phyloP scores from a whole-genome alignment of 2,888 invertebrate genomes.

The Ophonus ardosiacus region DNA sequence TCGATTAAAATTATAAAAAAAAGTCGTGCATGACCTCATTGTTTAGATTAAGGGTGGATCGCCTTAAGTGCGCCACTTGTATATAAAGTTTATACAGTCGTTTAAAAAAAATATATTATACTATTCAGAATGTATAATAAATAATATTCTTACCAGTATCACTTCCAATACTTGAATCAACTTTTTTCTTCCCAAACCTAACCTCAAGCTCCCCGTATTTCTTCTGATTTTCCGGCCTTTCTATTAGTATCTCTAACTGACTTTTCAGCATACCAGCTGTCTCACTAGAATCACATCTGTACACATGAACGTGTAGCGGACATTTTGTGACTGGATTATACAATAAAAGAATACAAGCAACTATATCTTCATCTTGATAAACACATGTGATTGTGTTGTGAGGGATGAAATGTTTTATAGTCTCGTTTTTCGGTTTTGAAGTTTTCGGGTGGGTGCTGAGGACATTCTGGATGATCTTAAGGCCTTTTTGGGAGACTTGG shows the following conservation, averaged over 20 bases:
- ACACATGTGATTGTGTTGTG: conserved; percentile 95
- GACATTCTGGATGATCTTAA: conserved; percentile 93
- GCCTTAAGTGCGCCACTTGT: too few relatives aligned
- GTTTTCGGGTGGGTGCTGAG: conserved; percentile 71
- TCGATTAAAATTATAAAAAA: too few relatives aligned
- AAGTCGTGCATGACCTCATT: too few relatives aligned
- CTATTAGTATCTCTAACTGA: conserved; percentile 89
- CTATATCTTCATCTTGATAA: conserved; percentile 93
- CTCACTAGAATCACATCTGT: conserved; percentile 94
- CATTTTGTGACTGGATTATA: conserved; percentile 97
- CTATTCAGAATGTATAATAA: too few relatives aligned
- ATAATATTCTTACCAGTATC: conserved; percentile 78
- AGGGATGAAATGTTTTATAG: conserved; percentile 96
- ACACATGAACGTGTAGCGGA: conserved; percentile 97
- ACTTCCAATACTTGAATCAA: conserved; percentile 87
- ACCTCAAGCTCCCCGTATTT: conserved; percentile 90
- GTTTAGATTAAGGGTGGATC: too few relatives aligned
- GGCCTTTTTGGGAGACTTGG: conserved; percentile 93
- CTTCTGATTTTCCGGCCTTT: conserved; percentile 90
- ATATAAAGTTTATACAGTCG: too few relatives aligned
- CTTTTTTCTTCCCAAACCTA: conserved; percentile 80
- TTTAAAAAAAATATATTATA: too few relatives aligned
- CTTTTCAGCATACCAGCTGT: conserved; percentile 92
- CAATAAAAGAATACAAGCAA: conserved; percentile 93
- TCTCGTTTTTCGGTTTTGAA: conserved; percentile 76